phyloP scores from a whole-genome alignment of 2,797 vertebrate species.

The Hafferia zeledoni region DNA sequence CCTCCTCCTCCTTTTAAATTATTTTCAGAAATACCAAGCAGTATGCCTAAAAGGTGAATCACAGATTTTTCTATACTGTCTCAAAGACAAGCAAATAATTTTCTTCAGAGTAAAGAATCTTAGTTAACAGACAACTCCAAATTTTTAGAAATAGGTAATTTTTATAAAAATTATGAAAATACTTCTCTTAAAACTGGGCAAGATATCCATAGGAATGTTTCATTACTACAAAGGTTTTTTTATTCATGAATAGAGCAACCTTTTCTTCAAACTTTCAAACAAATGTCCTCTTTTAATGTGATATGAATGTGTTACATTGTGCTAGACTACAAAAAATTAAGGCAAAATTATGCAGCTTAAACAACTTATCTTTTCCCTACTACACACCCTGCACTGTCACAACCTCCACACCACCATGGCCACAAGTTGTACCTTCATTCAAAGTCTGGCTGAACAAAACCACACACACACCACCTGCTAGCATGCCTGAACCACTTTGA shows the following conservation, averaged over 20 bases:
- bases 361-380: neutral
- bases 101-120: neutral
- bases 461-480: rapidly evolving
- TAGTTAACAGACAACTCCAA: neutral
- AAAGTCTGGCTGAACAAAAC: neutral
- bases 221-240: neutral
- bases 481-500: neutral
- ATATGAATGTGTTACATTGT: neutral
- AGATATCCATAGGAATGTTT: neutral
- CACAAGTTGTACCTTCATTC: neutral
- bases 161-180: neutral
- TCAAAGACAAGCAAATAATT: neutral
- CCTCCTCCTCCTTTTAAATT: slow-evolving; percentile 1
- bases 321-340: neutral
- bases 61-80: neutral
- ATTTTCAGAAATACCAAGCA: slow-evolving; percentile 35
- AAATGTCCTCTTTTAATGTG: neutral
- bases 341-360: neutral
- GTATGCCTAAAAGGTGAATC: slow-evolving; percentile 18
- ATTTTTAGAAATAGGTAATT: neutral
- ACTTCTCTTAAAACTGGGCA: neutral
- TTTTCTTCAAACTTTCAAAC: neutral
- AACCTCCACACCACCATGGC: neutral
- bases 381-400: neutral
- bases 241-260: neutral